Conservation (phyloP, 1,140 invertebrate genomes). For the Drosophila aff. region DNA sequence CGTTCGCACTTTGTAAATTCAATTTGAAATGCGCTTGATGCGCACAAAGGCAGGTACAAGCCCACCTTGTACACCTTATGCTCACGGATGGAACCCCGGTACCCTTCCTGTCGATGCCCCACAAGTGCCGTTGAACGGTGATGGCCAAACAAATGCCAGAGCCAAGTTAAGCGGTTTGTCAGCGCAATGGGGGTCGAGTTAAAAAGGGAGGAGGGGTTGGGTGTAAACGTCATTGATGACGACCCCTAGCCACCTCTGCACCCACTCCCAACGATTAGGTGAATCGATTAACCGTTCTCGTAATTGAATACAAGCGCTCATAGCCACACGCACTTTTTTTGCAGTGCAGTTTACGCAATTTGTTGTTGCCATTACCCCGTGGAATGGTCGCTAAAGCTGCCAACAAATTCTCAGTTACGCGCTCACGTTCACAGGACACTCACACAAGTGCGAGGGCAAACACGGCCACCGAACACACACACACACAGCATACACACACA, state of each 20-base stretch:
- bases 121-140: conserved; percentile 57
- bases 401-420: conserved; percentile 63
- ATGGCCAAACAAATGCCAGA: conserved; percentile 63
- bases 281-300: conserved; percentile 49
- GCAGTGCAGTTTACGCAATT: conserved; percentile 39
- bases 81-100: background rate
- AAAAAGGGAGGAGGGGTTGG: background rate
- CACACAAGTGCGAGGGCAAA: conserved; percentile 23
- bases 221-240: conserved; percentile 46
- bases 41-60: conserved; percentile 51
- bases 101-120: conserved; percentile 44
- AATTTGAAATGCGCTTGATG: conserved; percentile 75
- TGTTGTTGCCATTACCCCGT: conserved; percentile 42
- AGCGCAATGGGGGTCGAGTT: conserved; percentile 31
- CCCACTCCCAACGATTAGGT: conserved; percentile 18
- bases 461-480: conserved; percentile 13
- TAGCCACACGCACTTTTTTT: conserved; percentile 23
- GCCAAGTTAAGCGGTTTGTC: conserved; percentile 60
- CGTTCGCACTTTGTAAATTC: conserved; percentile 68
- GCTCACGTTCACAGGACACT: conserved; percentile 43
- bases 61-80: conserved; percentile 24
- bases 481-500: conserved; percentile 3
- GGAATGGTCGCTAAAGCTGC: conserved; percentile 48
- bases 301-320: conserved; percentile 46
- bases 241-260: background rate